Conservation (phyloP, 2,113 vertebrate species). For the Ammodytes marinus region DNA sequence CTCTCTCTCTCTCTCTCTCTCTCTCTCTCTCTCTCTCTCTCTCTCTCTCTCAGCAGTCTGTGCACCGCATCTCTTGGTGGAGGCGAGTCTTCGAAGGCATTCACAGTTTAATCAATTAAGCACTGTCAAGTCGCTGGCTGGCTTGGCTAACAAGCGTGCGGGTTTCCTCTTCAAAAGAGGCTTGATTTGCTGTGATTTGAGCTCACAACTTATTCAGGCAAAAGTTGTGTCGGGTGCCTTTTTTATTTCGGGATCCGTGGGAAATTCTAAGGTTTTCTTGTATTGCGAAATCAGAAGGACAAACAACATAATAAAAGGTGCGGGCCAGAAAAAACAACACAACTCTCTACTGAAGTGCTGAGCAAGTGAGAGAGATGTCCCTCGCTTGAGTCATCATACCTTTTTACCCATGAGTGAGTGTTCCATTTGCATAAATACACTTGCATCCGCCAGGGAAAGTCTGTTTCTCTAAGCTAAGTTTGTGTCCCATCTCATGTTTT, state of each 20-base stretch:
- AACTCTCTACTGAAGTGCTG: slow-evolving; percentile 46
- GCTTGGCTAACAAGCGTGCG: slow-evolving; percentile 66
- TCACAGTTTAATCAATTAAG: slow-evolving; percentile 73
- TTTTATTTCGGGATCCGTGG: slow-evolving; percentile 42
- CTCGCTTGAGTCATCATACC: slow-evolving; percentile 58
- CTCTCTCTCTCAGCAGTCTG: neutral
- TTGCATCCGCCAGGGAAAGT: slow-evolving; percentile 51
- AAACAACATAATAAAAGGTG: slow-evolving; percentile 58
- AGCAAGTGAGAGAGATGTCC: slow-evolving; percentile 39
- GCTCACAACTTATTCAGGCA: slow-evolving; percentile 54
- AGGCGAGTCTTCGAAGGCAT: slow-evolving; percentile 58
- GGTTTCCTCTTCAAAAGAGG: slow-evolving; percentile 65
- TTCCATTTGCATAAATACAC: slow-evolving; percentile 60
- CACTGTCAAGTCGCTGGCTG: slow-evolving; percentile 62
- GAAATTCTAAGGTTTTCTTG: slow-evolving; percentile 47
- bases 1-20: no score
- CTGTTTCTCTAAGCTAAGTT: slow-evolving; percentile 37
- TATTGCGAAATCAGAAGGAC: slow-evolving; percentile 37
- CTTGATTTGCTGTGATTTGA: slow-evolving; percentile 72
- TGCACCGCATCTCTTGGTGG: slow-evolving; percentile 42
- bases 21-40: no score
- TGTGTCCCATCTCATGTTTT: slow-evolving; percentile 36
- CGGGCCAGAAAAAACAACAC: slow-evolving; percentile 52
- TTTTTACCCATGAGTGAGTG: slow-evolving; percentile 42
- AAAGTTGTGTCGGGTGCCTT: slow-evolving; percentile 50